Evolutionary conservation across 2,797 vertebrate species (phyloP).

Genomic region (Clarias fuscus): DNA sequence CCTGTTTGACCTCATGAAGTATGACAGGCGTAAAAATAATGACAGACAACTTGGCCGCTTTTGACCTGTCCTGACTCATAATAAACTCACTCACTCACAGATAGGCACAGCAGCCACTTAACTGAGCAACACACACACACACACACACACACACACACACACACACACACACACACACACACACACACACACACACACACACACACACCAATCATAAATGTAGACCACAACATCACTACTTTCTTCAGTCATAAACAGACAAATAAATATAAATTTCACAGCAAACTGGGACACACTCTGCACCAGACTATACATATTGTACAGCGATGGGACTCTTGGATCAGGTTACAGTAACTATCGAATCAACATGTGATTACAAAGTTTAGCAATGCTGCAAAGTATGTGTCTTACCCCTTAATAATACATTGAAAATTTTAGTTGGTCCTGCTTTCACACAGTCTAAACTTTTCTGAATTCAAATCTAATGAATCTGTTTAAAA

Average conservation of each 20-base stretch:
- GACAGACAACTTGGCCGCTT: slow-evolving; percentile 89
- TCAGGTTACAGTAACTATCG: neutral
- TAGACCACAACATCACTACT: neutral
- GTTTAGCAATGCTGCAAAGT: neutral
- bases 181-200: neutral
- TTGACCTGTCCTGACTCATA: slow-evolving; percentile 88
- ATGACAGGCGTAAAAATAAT: slow-evolving; percentile 99
- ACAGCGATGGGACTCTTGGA: neutral
- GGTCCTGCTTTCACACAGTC: neutral
- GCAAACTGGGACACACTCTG: neutral
- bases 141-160: neutral
- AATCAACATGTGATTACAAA: neutral
- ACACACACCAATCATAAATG: neutral
- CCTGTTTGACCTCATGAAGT: slow-evolving; percentile 90
- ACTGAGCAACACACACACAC: neutral
- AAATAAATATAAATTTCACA: neutral
- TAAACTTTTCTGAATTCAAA: neutral
- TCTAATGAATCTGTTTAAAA: neutral
- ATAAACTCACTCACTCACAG: slow-evolving; percentile 84
- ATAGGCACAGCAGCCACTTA: slow-evolving; percentile 79
- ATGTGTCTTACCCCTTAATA: neutral
- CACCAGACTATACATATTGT: neutral
- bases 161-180: neutral
- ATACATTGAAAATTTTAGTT: neutral
- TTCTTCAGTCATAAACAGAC: neutral